Percentiles rank a stretch among this genome's conserved stretches.
These are phyloP conservation scores for Penaeus indicus DNA, from an alignment of 1,140 invertebrate genomes.

Conservation along the genomic window DNA sequence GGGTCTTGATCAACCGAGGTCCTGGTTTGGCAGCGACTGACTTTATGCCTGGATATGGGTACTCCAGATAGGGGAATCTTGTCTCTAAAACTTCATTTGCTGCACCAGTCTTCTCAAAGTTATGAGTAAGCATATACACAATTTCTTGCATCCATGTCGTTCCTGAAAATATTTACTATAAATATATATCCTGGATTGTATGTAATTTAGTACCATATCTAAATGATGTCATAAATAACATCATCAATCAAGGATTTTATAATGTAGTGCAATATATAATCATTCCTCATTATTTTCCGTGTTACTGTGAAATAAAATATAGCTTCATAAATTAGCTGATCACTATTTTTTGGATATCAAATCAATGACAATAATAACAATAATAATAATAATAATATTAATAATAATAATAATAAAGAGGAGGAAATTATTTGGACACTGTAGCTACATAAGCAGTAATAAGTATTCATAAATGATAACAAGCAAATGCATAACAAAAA, in stretches of 20 bases:
- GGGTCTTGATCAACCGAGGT: conserved; percentile 72
- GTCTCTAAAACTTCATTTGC: conserved; percentile 70
- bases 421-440: background rate
- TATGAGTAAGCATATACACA: conserved; percentile 82
- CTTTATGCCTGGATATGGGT: conserved; percentile 71
- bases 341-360: too few species aligned
- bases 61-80: conserved; percentile 74
- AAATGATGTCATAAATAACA: background rate
- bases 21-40: conserved; percentile 54
- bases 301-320: too few species aligned
- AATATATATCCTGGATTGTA: too few species aligned
- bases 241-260: background rate
- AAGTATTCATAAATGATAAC: background rate
- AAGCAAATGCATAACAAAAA: background rate
- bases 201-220: background rate
- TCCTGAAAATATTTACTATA: conserved; percentile 70
- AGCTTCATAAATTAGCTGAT: too few species aligned
- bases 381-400: too few species aligned
- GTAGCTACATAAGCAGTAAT: background rate
- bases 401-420: background rate
- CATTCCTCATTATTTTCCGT: too few species aligned
- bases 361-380: too few species aligned
- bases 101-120: conserved; percentile 69
- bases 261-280: too few species aligned
- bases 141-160: conserved; percentile 89